Evolutionary conservation across 2,797 vertebrate species (phyloP).

Genomic region (Catostomus latipinnis): DNA sequence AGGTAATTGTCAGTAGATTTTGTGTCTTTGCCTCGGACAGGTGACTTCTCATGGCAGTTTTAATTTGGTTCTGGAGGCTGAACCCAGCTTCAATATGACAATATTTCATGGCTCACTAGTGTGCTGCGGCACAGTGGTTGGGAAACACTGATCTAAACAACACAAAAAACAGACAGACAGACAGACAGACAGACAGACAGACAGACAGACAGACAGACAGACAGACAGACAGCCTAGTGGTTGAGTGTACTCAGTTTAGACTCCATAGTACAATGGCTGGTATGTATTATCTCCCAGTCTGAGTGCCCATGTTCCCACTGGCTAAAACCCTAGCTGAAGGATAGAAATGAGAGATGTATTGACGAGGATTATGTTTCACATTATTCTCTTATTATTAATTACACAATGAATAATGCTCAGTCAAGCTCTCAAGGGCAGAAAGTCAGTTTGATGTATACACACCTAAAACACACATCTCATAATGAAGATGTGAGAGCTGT

Average conservation of each 20-base stretch:
- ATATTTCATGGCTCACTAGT: too few species aligned
- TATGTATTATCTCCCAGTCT: slow-evolving; percentile 35
- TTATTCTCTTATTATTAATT: slow-evolving; percentile 42
- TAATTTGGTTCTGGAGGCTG: too few species aligned
- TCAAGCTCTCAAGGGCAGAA: slow-evolving; percentile 19
- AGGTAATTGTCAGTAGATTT: too few species aligned
- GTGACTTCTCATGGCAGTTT: too few species aligned
- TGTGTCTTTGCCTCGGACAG: too few species aligned
- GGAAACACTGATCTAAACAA: too few species aligned
- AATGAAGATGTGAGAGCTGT: not conserved
- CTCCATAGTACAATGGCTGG: not conserved
- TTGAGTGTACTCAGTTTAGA: slow-evolving; percentile 15
- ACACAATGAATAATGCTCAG: slow-evolving; percentile 6
- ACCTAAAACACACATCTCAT: not conserved
- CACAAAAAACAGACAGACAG: too few species aligned
- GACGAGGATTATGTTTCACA: not conserved
- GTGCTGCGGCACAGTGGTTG: too few species aligned
- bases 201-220: too few species aligned
- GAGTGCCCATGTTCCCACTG: slow-evolving; percentile 35
- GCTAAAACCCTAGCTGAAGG: slow-evolving; percentile 40
- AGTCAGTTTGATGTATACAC: slow-evolving; percentile 14
- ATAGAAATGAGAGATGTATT: slow-evolving; percentile 16
- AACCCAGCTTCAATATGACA: too few species aligned
- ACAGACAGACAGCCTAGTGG: too few species aligned
- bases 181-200: too few species aligned